Conservation (phyloP, 2,797 vertebrate genomes). For the Silurus aristotelis region DNA sequence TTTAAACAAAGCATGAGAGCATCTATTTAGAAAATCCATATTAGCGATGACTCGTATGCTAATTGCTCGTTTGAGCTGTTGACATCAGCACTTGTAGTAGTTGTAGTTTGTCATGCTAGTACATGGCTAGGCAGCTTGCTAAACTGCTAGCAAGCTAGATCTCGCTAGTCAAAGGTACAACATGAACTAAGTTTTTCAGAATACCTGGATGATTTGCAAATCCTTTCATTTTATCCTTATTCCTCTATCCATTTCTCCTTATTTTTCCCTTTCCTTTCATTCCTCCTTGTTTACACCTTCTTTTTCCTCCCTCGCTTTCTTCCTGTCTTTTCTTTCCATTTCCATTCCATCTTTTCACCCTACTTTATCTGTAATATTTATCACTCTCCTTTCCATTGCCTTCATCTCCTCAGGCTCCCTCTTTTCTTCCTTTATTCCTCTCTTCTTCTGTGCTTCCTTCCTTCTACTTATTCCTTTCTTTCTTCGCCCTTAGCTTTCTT, state of each 20-base stretch:
- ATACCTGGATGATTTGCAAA: not conserved
- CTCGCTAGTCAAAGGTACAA: not conserved
- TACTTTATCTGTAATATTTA: too few species aligned
- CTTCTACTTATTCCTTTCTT: not conserved
- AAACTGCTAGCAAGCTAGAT: not conserved
- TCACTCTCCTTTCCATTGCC: not conserved
- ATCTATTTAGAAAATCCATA: too few species aligned
- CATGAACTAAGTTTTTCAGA: not conserved
- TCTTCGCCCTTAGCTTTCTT: not conserved
- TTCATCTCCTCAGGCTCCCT: not conserved
- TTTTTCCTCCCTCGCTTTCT: not conserved
- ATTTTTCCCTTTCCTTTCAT: not conserved
- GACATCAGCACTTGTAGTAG: not conserved
- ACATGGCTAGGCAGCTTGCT: not conserved
- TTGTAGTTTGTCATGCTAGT: not conserved
- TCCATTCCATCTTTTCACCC: too few species aligned
- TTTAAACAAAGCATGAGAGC: not conserved
- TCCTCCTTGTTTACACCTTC: not conserved
- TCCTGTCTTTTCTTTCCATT: not conserved
- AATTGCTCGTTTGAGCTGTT: not conserved
- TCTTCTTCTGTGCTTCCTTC: not conserved
- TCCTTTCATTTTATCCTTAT: not conserved
- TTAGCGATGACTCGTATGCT: not conserved
- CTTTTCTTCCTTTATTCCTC: not conserved
- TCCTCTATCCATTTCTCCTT: not conserved